Percentiles rank a stretch among this genome's conserved stretches.
Evolutionary conservation across 1,140 invertebrate genomes (phyloP).

Genomic region (Nasonia vitripennis): DNA sequence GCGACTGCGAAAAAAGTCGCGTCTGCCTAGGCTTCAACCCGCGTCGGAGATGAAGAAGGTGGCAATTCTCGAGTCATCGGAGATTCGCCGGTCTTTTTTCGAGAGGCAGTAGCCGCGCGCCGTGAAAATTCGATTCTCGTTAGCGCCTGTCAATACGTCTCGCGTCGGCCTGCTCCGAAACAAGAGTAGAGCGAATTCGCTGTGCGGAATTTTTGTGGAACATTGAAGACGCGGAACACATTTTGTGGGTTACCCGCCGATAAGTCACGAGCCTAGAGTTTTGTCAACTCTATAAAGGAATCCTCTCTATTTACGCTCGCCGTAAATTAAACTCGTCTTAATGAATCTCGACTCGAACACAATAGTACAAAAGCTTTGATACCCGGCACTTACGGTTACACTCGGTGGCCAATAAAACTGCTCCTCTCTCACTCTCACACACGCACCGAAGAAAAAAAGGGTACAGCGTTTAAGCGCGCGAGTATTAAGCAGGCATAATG

Average conservation of each 20-base stretch:
- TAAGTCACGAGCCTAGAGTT: background rate
- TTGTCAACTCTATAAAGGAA: background rate
- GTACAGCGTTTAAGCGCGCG: background rate
- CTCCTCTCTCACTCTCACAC: too few relatives aligned
- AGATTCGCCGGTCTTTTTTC: constrained; percentile 29
- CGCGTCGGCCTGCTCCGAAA: background rate
- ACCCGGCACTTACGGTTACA: constrained; percentile 41
- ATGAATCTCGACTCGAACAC: background rate
- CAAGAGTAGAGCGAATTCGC: background rate
- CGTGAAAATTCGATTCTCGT: constrained; percentile 51
- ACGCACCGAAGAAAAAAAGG: too few relatives aligned
- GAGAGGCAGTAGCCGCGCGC: background rate
- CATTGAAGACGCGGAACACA: too few relatives aligned
- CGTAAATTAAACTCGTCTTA: constrained; percentile 31
- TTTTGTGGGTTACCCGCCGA: background rate
- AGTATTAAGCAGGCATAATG: constrained; percentile 29
- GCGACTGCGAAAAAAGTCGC: constrained; percentile 37
- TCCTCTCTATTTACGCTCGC: constrained; percentile 27
- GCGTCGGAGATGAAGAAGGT: background rate
- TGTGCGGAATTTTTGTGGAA: background rate
- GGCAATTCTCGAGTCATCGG: constrained; percentile 15
- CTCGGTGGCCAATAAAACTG: constrained; percentile 30
- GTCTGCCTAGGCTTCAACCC: background rate
- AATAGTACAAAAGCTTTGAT: constrained; percentile 27
- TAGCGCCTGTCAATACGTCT: constrained; percentile 41